Base-by-base conservation (phyloP, 2,797 vertebrate genomes). In the Corythornis leucogaster region DNA sequence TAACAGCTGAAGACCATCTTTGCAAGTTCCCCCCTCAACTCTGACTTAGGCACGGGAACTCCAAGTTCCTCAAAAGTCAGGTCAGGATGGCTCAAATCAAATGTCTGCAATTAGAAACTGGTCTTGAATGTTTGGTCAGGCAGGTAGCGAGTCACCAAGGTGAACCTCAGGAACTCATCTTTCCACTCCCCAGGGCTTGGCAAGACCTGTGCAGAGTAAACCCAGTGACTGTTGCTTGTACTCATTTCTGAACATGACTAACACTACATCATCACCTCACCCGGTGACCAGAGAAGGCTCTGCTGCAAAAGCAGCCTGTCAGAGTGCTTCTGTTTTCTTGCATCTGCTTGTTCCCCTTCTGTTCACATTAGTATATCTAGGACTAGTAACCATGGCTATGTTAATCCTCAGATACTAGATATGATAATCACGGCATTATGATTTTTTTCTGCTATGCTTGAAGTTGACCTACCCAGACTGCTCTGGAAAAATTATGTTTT, bases 281-380 rank as follows among this genome's bases (percentile, higher is more conserved):
- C 3, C 0, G 0, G 6, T 14, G 48, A 89, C n/a, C 35, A 38
- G 33, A 66, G 67, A 38, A 79, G 28, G 28, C 21, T 3, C 0
- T 3, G 24, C 38, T 50, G 50, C 24, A 75, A 64, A 87, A 87
- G 35, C 19, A 75, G 43, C n/a, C 38, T 10, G 3, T 26, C n/a
- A 74, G 19, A 88, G 57, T 35, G 12, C 53, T 73, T 42, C 24
- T 9, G 11, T 21, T 68, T 78, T 40, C 45, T 81, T 77, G 15
- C 33, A 77, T 25, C 40, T 59, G 7, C n/a, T 82, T 79, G 19
- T 30, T 85, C 62, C 26, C 80, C 40, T 95, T 78, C 69, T 71
- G 42, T 21, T 89, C 54, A 35, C 0, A 0, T 58, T 24, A 35
- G 5, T 16, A 1, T 42, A 67, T 18, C 26, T n/a, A 69, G 21